phyloP scores from a whole-genome alignment of 2,113 vertebrate genomes.

The Podocnemis expansa region DNA sequence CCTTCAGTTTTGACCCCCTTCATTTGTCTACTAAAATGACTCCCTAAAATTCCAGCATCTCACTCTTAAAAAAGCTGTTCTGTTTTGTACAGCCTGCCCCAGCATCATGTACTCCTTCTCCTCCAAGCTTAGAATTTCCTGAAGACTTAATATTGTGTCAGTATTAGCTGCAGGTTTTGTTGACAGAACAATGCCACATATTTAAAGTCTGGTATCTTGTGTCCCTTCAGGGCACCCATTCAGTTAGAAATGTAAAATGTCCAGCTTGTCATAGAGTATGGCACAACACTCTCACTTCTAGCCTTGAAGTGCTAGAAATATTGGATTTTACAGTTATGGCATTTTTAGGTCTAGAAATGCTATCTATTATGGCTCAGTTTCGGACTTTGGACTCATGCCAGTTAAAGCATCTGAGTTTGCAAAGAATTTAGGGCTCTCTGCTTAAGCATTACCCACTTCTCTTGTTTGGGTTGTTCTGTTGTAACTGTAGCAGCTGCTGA shows the following conservation, averaged over 20 bases:
- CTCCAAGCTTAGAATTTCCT: neutral
- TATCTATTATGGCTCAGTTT: neutral
- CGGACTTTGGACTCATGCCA: neutral
- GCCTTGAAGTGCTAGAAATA: neutral
- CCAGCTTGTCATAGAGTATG: neutral
- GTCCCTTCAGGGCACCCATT: rapidly evolving
- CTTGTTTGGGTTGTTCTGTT: neutral
- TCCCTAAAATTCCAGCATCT: too few relatives aligned
- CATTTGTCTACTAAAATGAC: too few relatives aligned
- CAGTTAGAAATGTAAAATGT: neutral
- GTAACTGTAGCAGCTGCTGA: neutral
- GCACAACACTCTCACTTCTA: neutral
- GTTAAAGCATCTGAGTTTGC: neutral
- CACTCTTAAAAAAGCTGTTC: too few relatives aligned
- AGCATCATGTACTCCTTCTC: too few relatives aligned
- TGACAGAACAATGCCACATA: neutral
- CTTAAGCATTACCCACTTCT: neutral
- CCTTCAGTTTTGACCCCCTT: too few relatives aligned
- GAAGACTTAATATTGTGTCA: neutral
- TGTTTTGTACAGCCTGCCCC: too few relatives aligned
- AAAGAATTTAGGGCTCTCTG: neutral
- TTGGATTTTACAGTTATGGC: neutral
- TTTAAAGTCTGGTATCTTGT: neutral
- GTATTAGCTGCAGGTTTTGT: neutral
- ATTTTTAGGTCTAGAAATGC: neutral